Evolutionary conservation across 2,113 vertebrate genomes (phyloP), one percentile per base, ranked within the genome.

Genomic region (Motacilla tschutschensis): DNA sequence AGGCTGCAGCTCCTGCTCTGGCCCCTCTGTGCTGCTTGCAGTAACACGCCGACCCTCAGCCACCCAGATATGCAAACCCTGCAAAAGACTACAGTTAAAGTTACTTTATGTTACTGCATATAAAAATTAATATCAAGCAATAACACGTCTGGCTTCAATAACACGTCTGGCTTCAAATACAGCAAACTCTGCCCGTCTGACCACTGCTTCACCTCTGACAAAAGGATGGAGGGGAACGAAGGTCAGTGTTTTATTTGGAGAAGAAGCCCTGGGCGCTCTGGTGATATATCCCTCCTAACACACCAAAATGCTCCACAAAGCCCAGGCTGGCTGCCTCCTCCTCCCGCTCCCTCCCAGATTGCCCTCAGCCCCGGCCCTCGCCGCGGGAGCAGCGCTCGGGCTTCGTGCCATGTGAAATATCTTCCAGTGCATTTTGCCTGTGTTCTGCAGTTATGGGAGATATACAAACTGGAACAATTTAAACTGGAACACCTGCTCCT

Each of bases 401-500:
- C 78, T 89, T 18, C 2, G 14, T 21, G 91, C 79, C 91, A 84
- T 1, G 17, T 47, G 77, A 94, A 92, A 79, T 84, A 86, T 91
- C 88, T 89, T 90, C 67, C 87, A 38, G 67, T 35, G 6, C 38
- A 78, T 75, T 62, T 90, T 60, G 79, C 89, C 46, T 12, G 36
- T 47, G 77, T 88, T 91, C 91, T 85, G 92, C 64, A 72, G 75
- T 78, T 91, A 70, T 0, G 60, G 72, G 75, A 95, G 93, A 95
- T 72, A 89, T 1, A 90, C 87, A 86, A 81, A 96, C 84, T 44
- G 63, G 88, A 95, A 92, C 81, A 40, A 93, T 85, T 95, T 85
- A 54, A 83, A 88, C 75, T 85, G 70, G 40, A 96, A 95, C 88
- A 93, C 89, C 86, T 95, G 94, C 90, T 95, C 91, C 95, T 94